These are phyloP conservation scores for Leuciscus idus DNA, from an alignment of 2,113 vertebrate genomes.

Conservation along the genomic window DNA sequence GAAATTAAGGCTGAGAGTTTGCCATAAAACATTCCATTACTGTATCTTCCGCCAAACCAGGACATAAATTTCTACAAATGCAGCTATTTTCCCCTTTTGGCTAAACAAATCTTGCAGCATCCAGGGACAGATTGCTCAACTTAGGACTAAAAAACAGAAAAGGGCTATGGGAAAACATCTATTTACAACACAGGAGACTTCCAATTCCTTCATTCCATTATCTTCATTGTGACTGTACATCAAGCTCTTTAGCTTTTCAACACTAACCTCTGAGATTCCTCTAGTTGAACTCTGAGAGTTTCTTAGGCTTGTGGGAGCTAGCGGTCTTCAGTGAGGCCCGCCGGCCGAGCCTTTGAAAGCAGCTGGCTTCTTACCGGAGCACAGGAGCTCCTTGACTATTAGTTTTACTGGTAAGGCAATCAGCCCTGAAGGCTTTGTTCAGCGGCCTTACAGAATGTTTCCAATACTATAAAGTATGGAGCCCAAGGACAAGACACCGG, in stretches of 20 bases:
- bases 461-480: conserved; percentile 45
- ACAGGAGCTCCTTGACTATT: conserved; percentile 70
- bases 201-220: conserved; percentile 36
- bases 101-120: conserved; percentile 50
- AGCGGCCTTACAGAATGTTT: conserved; percentile 47
- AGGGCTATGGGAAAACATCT: conserved; percentile 9
- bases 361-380: conserved; percentile 69
- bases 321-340: conserved; percentile 1
- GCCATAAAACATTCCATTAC: conserved; percentile 65
- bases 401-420: conserved; percentile 81
- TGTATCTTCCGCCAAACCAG: conserved; percentile 61
- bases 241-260: conserved; percentile 53
- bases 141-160: conserved; percentile 10
- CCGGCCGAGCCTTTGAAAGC: conserved; percentile 62
- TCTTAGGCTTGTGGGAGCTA: conserved; percentile 38
- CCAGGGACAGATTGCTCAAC: conserved; percentile 29
- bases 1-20: conserved; percentile 65
- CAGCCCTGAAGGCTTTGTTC: conserved; percentile 62
- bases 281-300: conserved; percentile 36
- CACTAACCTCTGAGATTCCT: conserved; percentile 51
- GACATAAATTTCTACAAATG: conserved; percentile 66
- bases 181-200: conserved; percentile 45
- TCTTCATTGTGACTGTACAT: conserved; percentile 46
- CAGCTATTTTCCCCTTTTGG: conserved; percentile 60
- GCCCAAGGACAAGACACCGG: conserved; percentile 60